phyloP scores from a whole-genome alignment of 1,140 invertebrate species.

The Formica selysi region DNA sequence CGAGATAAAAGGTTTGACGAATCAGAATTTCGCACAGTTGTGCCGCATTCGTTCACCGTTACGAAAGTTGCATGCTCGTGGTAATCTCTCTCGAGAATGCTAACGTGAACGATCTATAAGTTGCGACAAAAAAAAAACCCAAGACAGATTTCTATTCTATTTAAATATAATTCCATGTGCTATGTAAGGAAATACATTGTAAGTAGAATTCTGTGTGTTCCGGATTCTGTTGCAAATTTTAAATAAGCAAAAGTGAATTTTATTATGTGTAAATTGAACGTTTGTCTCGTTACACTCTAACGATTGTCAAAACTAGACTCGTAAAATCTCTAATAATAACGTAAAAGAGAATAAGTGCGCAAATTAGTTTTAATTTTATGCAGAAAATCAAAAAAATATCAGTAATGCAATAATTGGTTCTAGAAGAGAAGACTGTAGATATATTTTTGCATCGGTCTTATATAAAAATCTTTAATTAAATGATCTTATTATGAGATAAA shows the following conservation, averaged over 20 bases:
- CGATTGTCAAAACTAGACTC: neutral
- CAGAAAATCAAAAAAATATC: neutral
- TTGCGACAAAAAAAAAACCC: neutral
- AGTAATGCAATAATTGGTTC: neutral
- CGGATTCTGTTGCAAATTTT: neutral
- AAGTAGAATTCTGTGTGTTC: neutral
- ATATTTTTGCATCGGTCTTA: neutral
- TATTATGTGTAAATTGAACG: neutral
- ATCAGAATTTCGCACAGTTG: slow-evolving; percentile 16
- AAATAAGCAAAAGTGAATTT: neutral
- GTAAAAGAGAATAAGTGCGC: neutral
- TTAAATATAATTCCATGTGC: neutral
- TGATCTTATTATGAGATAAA: neutral
- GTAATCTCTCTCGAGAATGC: neutral
- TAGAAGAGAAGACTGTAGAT: neutral
- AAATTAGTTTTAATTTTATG: neutral
- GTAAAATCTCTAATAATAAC: neutral
- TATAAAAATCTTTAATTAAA: neutral
- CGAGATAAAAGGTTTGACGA: slow-evolving; percentile 30
- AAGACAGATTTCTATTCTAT: slow-evolving; percentile 13
- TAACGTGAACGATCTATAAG: neutral
- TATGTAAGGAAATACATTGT: neutral
- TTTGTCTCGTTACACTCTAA: neutral
- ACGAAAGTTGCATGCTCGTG: neutral
- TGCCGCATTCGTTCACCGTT: neutral